These are phyloP conservation scores for Ceratitis capitata DNA, from an alignment of 1,140 invertebrate genomes.

Conservation along the genomic window DNA sequence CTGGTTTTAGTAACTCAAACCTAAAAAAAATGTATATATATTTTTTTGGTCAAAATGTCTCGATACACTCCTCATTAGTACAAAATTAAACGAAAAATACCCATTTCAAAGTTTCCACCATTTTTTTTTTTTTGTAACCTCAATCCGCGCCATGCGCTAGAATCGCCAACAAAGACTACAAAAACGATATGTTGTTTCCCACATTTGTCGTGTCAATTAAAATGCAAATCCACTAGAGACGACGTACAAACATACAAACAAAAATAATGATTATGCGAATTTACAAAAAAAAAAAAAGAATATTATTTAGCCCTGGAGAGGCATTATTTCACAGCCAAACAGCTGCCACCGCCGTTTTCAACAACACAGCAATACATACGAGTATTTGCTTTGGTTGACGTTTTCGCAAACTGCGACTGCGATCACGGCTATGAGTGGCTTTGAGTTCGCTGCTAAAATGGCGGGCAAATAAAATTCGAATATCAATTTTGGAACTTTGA, in stretches of 20 bases:
- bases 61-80: too few relatives aligned
- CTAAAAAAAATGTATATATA: too few relatives aligned
- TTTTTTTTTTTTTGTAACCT: background rate
- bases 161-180: too few relatives aligned
- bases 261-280: background rate
- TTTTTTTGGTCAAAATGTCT: too few relatives aligned
- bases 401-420: background rate
- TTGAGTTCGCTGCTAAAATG: background rate
- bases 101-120: too few relatives aligned
- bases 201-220: background rate
- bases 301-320: background rate
- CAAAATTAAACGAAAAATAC: too few relatives aligned
- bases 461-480: background rate
- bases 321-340: background rate
- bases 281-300: background rate
- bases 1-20: too few relatives aligned
- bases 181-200: background rate
- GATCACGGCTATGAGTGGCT: background rate
- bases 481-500: background rate
- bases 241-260: background rate
- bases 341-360: background rate
- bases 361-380: background rate
- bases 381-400: background rate
- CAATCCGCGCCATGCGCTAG: background rate
- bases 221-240: background rate